Evolutionary conservation across 2,888 invertebrate species (phyloP), one percentile per base, ranked within the genome.

Genomic region (Oscheius onirici): DNA sequence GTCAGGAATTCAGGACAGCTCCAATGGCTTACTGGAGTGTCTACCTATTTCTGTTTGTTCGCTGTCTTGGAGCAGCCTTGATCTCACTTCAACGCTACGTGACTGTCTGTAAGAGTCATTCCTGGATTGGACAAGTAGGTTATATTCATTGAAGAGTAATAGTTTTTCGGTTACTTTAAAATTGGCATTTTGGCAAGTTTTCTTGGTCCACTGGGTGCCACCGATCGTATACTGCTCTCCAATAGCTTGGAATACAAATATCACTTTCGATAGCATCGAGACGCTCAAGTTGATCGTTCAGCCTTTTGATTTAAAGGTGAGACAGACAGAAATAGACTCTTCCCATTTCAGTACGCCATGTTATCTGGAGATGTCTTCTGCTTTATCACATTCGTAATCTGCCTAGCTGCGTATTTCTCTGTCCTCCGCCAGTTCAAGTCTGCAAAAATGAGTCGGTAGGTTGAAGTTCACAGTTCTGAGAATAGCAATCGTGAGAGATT

Each of bases 321-420:
- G n/a, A n/a, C n/a, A n/a, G n/a, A n/a, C n/a, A n/a, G n/a, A n/a
- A n/a, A 58, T 11, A 26, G 13, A 28, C 20, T 15, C 10, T 20
- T 20, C 1, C 1, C 0, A 17, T 3, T 49, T n/a, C 28, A 63
- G 63, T 49, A 28, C 17, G 46, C 63, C 22, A 63, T 46, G 17
- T 63, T 46, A n/a, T 26, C 63, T 15, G 63, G 63, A 2, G 49
- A 63, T n/a, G n/a, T 46, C 28, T 63, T 63, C 46, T 63, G 63
- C 49, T n/a, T 63, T 5, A 26, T 63, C 13, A 63, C 63, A 15
- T 63, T 63, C 20, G 2, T 63, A 2, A 63, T 63, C 17, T 46
- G 49, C n/a, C n/a, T 49, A 15, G n/a, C 24, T 1, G 22, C 49
- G 1, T 63, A 63, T 26, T 15, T 49, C 34, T 17, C 26, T 10